phyloP scores from a whole-genome alignment of 2,113 vertebrate species.

The Saguinus imperator region DNA sequence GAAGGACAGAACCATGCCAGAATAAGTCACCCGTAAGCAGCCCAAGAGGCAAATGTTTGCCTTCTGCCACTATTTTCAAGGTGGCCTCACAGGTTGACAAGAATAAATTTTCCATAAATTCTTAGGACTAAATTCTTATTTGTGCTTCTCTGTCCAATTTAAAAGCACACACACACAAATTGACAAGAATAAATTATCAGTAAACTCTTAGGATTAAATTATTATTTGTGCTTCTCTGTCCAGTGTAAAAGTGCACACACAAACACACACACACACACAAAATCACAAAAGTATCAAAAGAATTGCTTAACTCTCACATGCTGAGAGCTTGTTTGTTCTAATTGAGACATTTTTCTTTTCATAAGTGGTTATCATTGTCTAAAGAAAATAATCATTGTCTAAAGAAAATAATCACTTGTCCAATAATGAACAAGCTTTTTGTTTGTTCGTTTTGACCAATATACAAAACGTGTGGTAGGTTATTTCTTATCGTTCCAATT shows the following conservation, averaged over 20 bases:
- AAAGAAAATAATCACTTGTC: no score
- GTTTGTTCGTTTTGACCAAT: background rate
- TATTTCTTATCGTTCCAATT: conserved; percentile 6
- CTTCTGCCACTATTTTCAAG: no score
- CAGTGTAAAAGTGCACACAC: no score
- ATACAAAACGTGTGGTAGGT: background rate
- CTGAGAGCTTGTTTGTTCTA: background rate
- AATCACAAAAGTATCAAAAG: background rate
- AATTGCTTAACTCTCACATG: background rate
- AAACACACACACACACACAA: background rate
- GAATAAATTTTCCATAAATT: no score
- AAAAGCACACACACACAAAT: no score
- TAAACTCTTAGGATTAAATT: no score
- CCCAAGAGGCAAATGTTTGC: no score
- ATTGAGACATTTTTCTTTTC: background rate
- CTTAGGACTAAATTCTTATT: no score
- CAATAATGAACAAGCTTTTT: background rate
- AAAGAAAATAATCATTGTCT: conserved; percentile 6
- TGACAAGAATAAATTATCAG: no score
- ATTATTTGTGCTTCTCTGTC: no score
- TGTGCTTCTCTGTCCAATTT: no score
- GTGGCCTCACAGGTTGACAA: no score
- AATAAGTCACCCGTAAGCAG: background rate
- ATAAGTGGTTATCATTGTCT: background rate
- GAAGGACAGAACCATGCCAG: background rate